Evolutionary conservation across 2,113 vertebrate genomes (phyloP).

Genomic region (Bungarus multicinctus): DNA sequence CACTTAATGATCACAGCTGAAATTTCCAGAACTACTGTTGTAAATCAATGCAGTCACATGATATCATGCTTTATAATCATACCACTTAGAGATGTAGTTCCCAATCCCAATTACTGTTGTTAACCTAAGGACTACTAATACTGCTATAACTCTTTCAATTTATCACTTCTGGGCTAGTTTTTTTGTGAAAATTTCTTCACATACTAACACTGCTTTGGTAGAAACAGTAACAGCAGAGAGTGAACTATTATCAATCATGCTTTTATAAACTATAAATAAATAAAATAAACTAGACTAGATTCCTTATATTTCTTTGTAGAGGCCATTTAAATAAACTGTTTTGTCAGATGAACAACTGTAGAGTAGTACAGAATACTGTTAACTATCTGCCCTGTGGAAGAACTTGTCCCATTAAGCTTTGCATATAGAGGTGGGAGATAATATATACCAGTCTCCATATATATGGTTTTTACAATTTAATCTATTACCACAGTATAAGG

Average conservation of each 20-base stretch:
- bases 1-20: background rate
- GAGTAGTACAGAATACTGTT: background rate
- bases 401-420: background rate
- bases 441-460: background rate
- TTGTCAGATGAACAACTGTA: background rate
- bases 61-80: background rate
- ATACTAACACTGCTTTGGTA: background rate
- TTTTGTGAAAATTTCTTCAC: background rate
- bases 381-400: background rate
- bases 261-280: background rate
- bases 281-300: background rate
- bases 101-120: background rate
- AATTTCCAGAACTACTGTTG: background rate
- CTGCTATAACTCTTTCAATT: background rate
- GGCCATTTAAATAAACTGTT: background rate
- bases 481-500: background rate
- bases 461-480: background rate
- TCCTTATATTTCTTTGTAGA: background rate
- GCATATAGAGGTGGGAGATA: background rate
- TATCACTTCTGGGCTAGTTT: background rate
- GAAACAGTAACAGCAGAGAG: background rate
- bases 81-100: background rate
- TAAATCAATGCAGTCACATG: background rate
- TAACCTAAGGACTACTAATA: background rate
- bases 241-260: background rate